phyloP scores from a whole-genome alignment of 2,113 vertebrate genomes.

The Malurus melanocephalus region DNA sequence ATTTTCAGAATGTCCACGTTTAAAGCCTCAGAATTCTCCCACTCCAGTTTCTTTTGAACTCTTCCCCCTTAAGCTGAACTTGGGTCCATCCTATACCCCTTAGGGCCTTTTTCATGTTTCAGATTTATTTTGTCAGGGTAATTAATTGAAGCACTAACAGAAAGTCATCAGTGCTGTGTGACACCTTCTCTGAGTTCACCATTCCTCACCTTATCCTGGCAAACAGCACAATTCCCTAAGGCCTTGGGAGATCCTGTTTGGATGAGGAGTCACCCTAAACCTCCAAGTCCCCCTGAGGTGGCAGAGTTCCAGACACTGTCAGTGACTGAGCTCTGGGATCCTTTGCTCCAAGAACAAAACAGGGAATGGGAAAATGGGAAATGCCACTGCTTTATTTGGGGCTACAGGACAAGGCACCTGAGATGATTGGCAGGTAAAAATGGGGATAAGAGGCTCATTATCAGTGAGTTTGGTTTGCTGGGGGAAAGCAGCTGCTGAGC shows the following conservation, averaged over 20 bases:
- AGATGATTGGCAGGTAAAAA: neutral
- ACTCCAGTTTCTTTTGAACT: neutral
- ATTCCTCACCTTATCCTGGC: neutral
- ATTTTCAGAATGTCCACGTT: neutral
- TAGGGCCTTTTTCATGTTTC: neutral
- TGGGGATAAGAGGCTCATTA: neutral
- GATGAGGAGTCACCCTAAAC: neutral
- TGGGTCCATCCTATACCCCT: neutral
- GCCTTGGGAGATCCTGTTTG: neutral
- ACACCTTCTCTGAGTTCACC: fast-evolving
- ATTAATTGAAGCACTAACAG: neutral
- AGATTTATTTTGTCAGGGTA: neutral
- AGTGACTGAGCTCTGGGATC: neutral
- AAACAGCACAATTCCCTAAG: fast-evolving
- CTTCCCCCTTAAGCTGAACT: neutral
- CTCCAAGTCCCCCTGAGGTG: neutral
- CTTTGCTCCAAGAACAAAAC: neutral
- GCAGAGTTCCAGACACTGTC: neutral
- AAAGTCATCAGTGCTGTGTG: neutral
- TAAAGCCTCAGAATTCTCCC: neutral
- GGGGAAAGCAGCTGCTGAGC: neutral
- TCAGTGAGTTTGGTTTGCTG: neutral
- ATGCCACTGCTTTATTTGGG: neutral
- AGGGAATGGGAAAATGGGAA: neutral
- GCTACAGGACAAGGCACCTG: neutral